Percentiles rank a stretch among this genome's conserved stretches.
Evolutionary conservation across 37 sponge, comb jelly and placozoan genomes (phyloP).

Genomic region (Bolinopsis microptera): DNA sequence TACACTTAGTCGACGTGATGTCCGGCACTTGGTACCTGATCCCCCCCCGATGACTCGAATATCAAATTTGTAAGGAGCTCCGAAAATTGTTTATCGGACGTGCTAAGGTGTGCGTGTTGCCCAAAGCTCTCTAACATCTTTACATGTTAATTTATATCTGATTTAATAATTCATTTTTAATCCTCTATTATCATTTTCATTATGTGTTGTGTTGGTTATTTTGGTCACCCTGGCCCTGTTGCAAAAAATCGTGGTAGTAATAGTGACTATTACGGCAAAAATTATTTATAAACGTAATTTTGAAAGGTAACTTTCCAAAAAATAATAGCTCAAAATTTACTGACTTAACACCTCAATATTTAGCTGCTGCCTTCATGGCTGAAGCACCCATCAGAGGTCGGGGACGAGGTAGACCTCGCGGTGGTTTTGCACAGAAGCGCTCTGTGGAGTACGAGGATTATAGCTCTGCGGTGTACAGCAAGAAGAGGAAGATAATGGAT

Average conservation of each 20-base stretch:
- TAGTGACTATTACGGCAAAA: too few relatives aligned
- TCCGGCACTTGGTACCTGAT: too few relatives aligned
- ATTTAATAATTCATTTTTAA: neutral
- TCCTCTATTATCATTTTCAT: neutral
- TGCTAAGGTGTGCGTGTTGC: neutral
- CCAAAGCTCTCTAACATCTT: neutral
- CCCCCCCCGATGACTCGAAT: too few relatives aligned
- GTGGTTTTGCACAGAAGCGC: slow-evolving; percentile 1
- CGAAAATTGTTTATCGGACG: neutral
- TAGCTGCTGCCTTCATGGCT: slow-evolving; percentile 6
- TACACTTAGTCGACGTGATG: too few relatives aligned
- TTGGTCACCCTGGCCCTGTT: too few relatives aligned
- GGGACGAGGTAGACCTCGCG: neutral
- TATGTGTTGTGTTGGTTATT: neutral
- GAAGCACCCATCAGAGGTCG: neutral
- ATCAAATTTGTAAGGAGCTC: too few relatives aligned
- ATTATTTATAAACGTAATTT: too few relatives aligned
- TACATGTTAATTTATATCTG: neutral
- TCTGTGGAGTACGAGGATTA: neutral
- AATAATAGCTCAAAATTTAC: neutral
- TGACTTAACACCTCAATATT: neutral
- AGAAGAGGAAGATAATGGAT: slow-evolving; percentile 53
- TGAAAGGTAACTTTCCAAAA: neutral
- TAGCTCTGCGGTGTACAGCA: neutral
- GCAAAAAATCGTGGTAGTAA: too few relatives aligned